Base-by-base conservation (phyloP, 1,140 invertebrate genomes). In the Schlechtendalia chinensis region DNA sequence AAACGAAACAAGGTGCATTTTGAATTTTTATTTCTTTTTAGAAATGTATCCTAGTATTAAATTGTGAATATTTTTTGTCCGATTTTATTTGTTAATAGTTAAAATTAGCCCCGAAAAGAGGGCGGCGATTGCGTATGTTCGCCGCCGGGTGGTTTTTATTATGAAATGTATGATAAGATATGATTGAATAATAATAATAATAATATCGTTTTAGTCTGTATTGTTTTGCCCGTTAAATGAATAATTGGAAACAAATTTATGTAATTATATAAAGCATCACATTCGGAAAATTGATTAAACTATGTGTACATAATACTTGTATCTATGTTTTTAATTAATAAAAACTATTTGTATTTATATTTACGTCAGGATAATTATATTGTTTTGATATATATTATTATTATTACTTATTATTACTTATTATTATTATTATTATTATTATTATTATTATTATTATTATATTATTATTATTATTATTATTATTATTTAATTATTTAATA, bases 21-120 rank as follows among this genome's bases (percentile, higher is more conserved):
- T 77, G 72, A 77, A 77, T 77, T 77, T 77, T 77, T 77, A 77
- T 77, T 77, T 77, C 72, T 58, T 77, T 77, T 59, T 77, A 58
- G 54, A 77, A 77, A 77, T 77, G 72, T 77, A 77, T 77, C 72
- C 72, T 77, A 77, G 56, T 77, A 58, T 58, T 77, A 59, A 58
- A 77, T 22, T 77, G 72, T 77, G 72, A 77, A 77, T 77, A 77
- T 77, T 77, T 77, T 56, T 77, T 29, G n/a, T n/a, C n/a, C 56
- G 54, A 59, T 50, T 59, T 69, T 59, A 59, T 77, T 58, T 77
- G 69, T 77, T 77, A 77, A 77, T 77, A 58, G 54, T 77, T 22
- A 8, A 77, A 58, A n/a, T n/a, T 59, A 39, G 54, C 53, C n/a
- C n/a, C n/a, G 27, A 39, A 75, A 75, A 0, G n/a, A n/a, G 32